phyloP scores from a whole-genome alignment of 2,113 vertebrate genomes.

The Sphyrna mokarran region DNA sequence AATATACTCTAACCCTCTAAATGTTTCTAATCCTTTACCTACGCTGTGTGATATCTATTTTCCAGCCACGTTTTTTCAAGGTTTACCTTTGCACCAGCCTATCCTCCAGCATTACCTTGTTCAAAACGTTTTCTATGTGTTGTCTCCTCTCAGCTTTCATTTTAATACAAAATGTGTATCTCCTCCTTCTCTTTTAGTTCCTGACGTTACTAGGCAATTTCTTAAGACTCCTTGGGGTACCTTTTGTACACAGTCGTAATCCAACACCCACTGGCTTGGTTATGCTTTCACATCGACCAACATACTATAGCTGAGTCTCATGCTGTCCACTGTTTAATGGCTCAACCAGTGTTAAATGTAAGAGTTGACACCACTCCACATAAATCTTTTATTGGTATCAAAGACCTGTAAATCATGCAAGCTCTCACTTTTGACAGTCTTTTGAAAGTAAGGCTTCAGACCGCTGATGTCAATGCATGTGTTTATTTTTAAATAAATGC shows the following conservation, averaged over 20 bases:
- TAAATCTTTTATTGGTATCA: background rate
- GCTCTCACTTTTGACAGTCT: background rate
- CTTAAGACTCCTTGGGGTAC: background rate
- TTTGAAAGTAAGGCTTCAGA: conserved; percentile 2
- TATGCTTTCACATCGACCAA: background rate
- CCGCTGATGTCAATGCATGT: background rate
- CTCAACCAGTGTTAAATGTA: background rate
- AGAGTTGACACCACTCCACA: background rate
- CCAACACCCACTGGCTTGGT: background rate
- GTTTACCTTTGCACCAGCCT: background rate
- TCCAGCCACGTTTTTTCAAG: background rate
- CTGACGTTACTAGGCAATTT: background rate
- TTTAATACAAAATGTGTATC: background rate
- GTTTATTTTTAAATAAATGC: conserved; percentile 18
- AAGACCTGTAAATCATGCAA: background rate
- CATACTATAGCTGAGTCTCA: background rate
- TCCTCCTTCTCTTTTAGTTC: background rate
- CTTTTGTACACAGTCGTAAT: background rate
- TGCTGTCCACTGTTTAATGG: background rate
- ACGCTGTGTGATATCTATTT: background rate
- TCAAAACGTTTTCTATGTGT: background rate
- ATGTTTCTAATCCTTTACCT: background rate
- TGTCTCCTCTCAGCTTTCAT: background rate
- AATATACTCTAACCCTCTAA: background rate
- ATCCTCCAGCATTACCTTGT: background rate